Percentiles rank a stretch among this genome's conserved stretches.
Evolutionary conservation across 92 coral and sea anemone genomes (phyloP).

Genomic region (Phenganax stokvisi): DNA sequence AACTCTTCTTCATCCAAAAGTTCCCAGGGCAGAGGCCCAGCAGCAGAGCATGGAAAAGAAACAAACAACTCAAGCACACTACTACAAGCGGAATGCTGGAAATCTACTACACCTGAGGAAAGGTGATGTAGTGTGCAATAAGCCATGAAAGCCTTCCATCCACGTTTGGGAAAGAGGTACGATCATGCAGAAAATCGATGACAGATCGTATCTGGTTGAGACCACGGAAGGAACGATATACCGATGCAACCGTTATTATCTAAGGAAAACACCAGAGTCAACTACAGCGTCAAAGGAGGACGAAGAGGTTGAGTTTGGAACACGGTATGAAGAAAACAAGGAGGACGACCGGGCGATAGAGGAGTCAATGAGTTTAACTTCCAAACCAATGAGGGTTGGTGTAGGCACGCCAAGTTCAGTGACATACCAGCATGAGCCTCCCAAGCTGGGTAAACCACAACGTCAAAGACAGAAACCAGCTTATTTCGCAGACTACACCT

Average conservation of each 20-base stretch:
- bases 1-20: conserved; percentile 19
- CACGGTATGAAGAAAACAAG: too few relatives aligned
- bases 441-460: too few relatives aligned
- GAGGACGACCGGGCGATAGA: too few relatives aligned
- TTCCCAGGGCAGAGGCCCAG: neutral
- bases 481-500: too few relatives aligned
- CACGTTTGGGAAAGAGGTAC: neutral
- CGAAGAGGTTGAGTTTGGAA: too few relatives aligned
- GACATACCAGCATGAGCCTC: too few relatives aligned
- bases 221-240: neutral
- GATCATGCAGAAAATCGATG: neutral
- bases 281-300: too few relatives aligned
- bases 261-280: too few relatives aligned
- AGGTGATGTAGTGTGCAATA: conserved; percentile 8
- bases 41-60: neutral
- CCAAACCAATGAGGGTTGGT: too few relatives aligned
- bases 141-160: neutral
- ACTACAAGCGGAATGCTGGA: conserved; percentile 15
- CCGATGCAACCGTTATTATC: neutral
- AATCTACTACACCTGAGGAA: conserved; percentile 6
- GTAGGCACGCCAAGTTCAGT: too few relatives aligned
- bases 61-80: neutral
- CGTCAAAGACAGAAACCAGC: too few relatives aligned
- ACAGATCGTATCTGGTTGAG: conserved; percentile 2
- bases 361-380: too few relatives aligned